phyloP scores from a whole-genome alignment of 1,140 invertebrate species.

The Dermatophagoides farinae region DNA sequence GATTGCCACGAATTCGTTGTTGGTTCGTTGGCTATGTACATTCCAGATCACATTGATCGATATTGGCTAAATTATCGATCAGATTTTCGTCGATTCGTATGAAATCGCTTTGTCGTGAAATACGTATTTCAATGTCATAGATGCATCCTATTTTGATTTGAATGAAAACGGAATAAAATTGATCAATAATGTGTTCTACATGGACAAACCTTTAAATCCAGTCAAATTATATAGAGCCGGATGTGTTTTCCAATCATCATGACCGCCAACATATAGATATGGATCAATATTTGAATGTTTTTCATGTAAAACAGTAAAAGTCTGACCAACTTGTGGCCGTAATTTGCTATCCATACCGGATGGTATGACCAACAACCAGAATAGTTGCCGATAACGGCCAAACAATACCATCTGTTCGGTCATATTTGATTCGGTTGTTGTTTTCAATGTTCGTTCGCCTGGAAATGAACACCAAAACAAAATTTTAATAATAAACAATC shows the following conservation, averaged over 20 bases:
- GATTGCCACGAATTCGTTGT: too few species aligned
- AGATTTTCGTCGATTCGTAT: background rate
- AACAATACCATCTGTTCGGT: constrained; percentile 10
- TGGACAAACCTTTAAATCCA: constrained; percentile 1
- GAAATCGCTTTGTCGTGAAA: background rate
- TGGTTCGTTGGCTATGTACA: background rate
- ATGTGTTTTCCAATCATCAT: background rate
- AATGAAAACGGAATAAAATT: background rate
- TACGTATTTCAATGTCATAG: constrained; percentile 8
- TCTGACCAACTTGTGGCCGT: background rate
- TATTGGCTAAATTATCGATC: background rate
- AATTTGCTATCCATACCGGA: background rate
- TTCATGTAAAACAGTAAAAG: too few species aligned
- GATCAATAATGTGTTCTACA: too few species aligned
- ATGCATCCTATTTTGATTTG: constrained; percentile 2
- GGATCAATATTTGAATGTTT: constrained; percentile 5
- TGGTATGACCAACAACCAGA: constrained; percentile 6
- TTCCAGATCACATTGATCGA: constrained; percentile 2
- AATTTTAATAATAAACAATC: background rate
- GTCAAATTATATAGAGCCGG: background rate
- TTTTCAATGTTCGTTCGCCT: background rate
- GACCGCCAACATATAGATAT: constrained; percentile 10
- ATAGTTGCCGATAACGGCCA: background rate
- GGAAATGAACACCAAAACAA: background rate
- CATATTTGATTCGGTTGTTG: background rate